These are phyloP conservation scores for Cepphus grylle DNA, from an alignment of 2,113 vertebrate genomes.

Conservation along the genomic window DNA sequence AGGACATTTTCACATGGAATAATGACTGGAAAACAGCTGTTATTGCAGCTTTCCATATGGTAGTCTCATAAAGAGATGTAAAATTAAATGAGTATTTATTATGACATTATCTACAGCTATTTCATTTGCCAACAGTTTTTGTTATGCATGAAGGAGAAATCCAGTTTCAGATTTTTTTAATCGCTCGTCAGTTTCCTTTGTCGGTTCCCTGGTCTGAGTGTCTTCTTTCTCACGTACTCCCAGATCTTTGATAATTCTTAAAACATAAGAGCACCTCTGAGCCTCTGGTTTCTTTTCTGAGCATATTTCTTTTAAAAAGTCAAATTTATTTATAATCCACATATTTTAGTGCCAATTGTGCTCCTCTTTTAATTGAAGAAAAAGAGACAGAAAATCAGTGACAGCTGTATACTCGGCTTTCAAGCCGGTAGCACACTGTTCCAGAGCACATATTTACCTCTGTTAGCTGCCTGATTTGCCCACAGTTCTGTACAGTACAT, in stretches of 20 bases:
- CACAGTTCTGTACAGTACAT: neutral
- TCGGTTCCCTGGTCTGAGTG: neutral
- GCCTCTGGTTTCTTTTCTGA: neutral
- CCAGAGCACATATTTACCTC: neutral
- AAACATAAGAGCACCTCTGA: neutral
- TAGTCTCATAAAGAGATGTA: neutral
- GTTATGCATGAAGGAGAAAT: neutral
- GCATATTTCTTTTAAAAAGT: neutral
- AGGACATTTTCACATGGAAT: neutral
- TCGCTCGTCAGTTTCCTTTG: neutral
- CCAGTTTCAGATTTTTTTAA: neutral
- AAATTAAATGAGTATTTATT: neutral
- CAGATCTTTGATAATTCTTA: neutral
- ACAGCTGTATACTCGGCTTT: neutral
- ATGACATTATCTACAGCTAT: neutral
- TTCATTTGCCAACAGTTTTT: neutral
- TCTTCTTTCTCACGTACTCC: neutral
- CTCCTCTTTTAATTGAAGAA: neutral
- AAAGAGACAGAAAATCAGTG: neutral
- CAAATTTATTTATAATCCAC: neutral
- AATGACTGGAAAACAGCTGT: neutral
- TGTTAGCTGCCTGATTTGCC: neutral
- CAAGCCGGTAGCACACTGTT: neutral
- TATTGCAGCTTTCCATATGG: neutral
- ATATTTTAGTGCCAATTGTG: neutral